phyloP scores from a whole-genome alignment of 2,113 vertebrate species.

The Etheostoma spectabile region DNA sequence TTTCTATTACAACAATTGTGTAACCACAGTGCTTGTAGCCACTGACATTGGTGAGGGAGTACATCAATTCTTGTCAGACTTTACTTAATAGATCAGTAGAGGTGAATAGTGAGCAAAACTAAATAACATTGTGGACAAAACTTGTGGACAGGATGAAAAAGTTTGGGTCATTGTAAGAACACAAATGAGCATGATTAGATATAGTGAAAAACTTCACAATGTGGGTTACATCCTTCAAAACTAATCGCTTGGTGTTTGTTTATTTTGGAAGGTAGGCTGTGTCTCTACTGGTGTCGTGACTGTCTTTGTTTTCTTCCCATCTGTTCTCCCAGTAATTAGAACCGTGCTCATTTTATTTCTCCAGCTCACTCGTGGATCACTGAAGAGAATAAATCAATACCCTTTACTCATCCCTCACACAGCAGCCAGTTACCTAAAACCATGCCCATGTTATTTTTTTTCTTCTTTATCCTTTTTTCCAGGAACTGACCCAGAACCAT shows the following conservation, averaged over 20 bases:
- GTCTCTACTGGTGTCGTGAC: slow-evolving; percentile 76
- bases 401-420: slow-evolving; percentile 82
- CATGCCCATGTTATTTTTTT: slow-evolving; percentile 78
- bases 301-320: slow-evolving; percentile 83
- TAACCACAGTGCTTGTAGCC: not conserved
- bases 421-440: slow-evolving; percentile 83
- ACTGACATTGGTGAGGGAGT: not conserved
- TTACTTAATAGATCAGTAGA: slow-evolving; percentile 5
- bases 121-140: slow-evolving; percentile 13
- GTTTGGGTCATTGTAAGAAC: slow-evolving; percentile 13
- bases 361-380: slow-evolving; percentile 80
- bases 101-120: not conserved
- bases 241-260: slow-evolving; percentile 71
- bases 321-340: slow-evolving; percentile 82
- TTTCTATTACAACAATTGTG: not conserved
- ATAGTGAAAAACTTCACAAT: slow-evolving; percentile 45
- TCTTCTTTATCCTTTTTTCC: slow-evolving; percentile 80
- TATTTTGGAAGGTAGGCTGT: slow-evolving; percentile 76
- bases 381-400: slow-evolving; percentile 85
- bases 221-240: slow-evolving; percentile 65
- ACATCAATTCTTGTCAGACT: not conserved
- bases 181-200: slow-evolving; percentile 29
- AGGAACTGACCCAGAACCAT: slow-evolving; percentile 83
- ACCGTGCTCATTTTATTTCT: slow-evolving; percentile 81
- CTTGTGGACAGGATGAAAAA: slow-evolving; percentile 15